These are phyloP conservation scores for Gobius niger DNA, from an alignment of 2,113 vertebrate genomes.

Conservation along the genomic window DNA sequence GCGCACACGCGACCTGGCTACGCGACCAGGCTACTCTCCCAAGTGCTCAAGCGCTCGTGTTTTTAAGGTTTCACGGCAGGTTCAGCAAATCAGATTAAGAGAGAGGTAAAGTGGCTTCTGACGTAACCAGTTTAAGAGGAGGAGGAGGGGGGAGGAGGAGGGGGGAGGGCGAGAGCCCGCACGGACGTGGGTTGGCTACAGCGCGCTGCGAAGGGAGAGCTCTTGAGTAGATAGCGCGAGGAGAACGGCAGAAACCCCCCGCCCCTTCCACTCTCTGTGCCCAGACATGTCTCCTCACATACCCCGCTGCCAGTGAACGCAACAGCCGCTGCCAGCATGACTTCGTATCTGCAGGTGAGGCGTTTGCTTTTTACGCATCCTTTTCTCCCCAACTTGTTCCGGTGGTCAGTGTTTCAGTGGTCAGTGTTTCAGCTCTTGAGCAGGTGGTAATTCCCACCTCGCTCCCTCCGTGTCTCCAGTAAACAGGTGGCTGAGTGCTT, in stretches of 20 bases:
- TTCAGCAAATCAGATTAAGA: conserved; percentile 71
- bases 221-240: conserved; percentile 12
- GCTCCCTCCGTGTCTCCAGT: not conserved
- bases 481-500: conserved; percentile 59
- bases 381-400: conserved; percentile 25
- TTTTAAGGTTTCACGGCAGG: conserved; percentile 33
- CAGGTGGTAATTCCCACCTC: conserved; percentile 2
- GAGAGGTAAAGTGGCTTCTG: conserved; percentile 71
- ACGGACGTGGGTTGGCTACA: not conserved
- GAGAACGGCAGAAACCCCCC: not conserved
- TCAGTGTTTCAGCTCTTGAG: not conserved
- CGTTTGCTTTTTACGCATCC: not conserved
- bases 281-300: conserved; percentile 47
- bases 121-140: conserved; percentile 69
- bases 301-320: conserved; percentile 25
- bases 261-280: not conserved
- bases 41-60: not conserved
- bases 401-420: not conserved
- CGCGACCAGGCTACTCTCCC: not conserved
- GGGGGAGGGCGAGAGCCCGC: conserved; percentile 18
- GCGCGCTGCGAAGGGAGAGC: conserved; percentile 1
- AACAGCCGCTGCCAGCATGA: conserved; percentile 59
- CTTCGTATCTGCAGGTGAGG: conserved; percentile 75
- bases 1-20: no score
- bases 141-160: conserved; percentile 7